Evolutionary conservation across 2,113 vertebrate genomes (phyloP).

Genomic region (Anser cygnoides): DNA sequence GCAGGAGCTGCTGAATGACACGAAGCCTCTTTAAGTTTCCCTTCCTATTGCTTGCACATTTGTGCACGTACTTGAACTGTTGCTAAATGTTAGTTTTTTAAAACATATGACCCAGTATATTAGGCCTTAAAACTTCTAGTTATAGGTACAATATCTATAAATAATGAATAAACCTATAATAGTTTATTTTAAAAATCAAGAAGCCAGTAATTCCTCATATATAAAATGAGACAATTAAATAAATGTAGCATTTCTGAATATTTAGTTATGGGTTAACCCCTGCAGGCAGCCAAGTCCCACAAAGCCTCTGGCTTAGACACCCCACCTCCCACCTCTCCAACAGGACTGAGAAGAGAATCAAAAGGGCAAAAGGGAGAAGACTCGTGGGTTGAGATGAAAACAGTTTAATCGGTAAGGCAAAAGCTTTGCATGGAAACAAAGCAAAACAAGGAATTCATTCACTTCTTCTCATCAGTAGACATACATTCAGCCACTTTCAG

Average conservation of each 20-base stretch:
- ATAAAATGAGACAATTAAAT: neutral
- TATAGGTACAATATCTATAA: neutral
- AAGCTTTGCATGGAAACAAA: too few relatives aligned
- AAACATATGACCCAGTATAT: neutral
- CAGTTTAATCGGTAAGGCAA: too few relatives aligned
- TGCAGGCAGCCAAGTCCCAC: too few relatives aligned
- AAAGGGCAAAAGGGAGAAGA: too few relatives aligned
- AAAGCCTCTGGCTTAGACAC: too few relatives aligned
- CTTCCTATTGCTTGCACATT: neutral
- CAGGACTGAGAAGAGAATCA: too few relatives aligned
- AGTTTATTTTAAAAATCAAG: neutral
- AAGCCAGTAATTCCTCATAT: neutral
- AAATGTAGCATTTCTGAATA: neutral
- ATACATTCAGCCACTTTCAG: too few relatives aligned
- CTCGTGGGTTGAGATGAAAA: too few relatives aligned
- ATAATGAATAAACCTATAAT: neutral
- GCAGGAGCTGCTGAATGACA: neutral
- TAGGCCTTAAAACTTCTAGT: neutral
- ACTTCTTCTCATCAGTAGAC: too few relatives aligned
- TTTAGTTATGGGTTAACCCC: too few relatives aligned
- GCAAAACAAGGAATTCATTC: too few relatives aligned
- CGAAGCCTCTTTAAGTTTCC: neutral
- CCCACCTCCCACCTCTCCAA: too few relatives aligned
- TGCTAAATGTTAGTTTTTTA: neutral
- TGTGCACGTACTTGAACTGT: neutral